These are phyloP conservation scores for Falcaria lacertinaria DNA, from an alignment of 2,888 invertebrate species.

Conservation along the genomic window DNA sequence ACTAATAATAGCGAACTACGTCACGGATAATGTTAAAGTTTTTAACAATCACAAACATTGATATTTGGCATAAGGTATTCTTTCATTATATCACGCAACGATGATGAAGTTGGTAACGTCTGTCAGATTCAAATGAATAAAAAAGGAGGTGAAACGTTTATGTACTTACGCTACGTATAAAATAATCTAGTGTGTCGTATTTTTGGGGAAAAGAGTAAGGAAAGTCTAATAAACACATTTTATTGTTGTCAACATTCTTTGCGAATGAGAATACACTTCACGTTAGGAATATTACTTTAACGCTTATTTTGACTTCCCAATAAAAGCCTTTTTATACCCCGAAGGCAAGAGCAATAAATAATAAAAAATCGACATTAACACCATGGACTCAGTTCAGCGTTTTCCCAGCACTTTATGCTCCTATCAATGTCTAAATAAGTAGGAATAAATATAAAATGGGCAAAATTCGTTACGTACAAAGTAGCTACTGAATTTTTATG, in stretches of 20 bases:
- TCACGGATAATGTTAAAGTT: too few relatives aligned
- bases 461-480: slow-evolving; percentile 39
- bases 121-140: too few relatives aligned
- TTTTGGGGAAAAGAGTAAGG: neutral
- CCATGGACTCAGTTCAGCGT: slow-evolving; percentile 23
- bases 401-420: slow-evolving; percentile 25
- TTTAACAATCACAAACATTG: too few relatives aligned
- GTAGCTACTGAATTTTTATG: slow-evolving; percentile 32
- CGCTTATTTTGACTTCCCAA: slow-evolving; percentile 16
- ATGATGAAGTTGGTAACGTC: too few relatives aligned
- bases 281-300: neutral
- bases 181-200: slow-evolving; percentile 6
- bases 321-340: slow-evolving; percentile 25
- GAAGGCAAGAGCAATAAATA: slow-evolving; percentile 23
- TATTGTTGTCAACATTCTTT: neutral
- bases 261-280: neutral
- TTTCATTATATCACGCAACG: too few relatives aligned
- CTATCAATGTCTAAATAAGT: slow-evolving; percentile 36
- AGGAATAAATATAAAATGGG: slow-evolving; percentile 33
- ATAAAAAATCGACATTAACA: slow-evolving; percentile 38
- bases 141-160: too few relatives aligned
- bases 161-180: slow-evolving; percentile 4
- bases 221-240: neutral
- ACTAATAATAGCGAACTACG: too few relatives aligned
- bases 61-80: too few relatives aligned